Conservation (phyloP, 2,797 vertebrate genomes). For the Epinephelus malabaricus region DNA sequence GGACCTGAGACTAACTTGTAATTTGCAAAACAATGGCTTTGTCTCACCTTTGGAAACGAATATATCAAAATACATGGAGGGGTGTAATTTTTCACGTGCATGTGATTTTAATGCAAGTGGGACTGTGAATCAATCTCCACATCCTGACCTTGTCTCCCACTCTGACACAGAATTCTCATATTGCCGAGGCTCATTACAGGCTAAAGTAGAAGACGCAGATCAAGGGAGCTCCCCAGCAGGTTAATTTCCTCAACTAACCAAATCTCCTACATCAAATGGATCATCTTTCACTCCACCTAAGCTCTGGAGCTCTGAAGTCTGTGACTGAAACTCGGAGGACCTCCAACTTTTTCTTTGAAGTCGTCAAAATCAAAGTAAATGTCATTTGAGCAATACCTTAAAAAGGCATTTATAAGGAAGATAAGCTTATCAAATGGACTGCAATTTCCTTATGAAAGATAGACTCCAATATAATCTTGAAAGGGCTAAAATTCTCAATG, state of each 20-base stretch:
- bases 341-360: constrained; percentile 77
- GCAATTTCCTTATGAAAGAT: constrained; percentile 72
- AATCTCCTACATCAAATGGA: constrained; percentile 80
- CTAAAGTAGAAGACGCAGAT: constrained; percentile 74
- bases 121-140: constrained; percentile 34
- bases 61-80: constrained; percentile 21
- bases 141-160: constrained; percentile 37
- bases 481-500: constrained; percentile 45
- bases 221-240: constrained; percentile 74
- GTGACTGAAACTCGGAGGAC: constrained; percentile 57
- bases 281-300: constrained; percentile 78
- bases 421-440: constrained; percentile 74
- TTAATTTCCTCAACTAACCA: constrained; percentile 82
- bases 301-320: constrained; percentile 67
- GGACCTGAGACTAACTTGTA: too few relatives aligned
- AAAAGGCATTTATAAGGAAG: constrained; percentile 61
- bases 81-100: constrained; percentile 41
- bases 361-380: constrained; percentile 64
- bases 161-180: constrained; percentile 65
- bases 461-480: constrained; percentile 51
- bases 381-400: constrained; percentile 60
- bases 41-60: background rate
- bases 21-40: too few relatives aligned
- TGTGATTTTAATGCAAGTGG: constrained; percentile 40
- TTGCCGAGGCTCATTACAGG: constrained; percentile 76